Evolutionary conservation across 1,140 invertebrate species (phyloP).

Genomic region (Bactericera cockerelli): DNA sequence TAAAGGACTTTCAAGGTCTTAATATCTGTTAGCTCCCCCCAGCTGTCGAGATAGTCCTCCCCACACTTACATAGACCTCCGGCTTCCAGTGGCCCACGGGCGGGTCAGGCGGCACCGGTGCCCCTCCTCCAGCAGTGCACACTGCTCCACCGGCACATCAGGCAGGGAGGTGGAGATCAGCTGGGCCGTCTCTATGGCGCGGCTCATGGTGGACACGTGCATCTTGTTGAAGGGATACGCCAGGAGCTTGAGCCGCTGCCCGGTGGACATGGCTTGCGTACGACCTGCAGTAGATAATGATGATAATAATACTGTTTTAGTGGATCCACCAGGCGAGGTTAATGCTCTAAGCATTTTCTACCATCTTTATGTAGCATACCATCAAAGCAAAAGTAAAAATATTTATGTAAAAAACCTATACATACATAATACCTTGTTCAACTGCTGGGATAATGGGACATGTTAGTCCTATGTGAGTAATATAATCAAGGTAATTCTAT

Average conservation of each 20-base stretch:
- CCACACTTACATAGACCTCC: constrained; percentile 55
- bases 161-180: constrained; percentile 20
- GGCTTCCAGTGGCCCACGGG: constrained; percentile 72
- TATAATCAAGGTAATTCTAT: too few species aligned
- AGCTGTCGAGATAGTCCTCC: too few species aligned
- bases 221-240: constrained; percentile 60
- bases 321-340: too few species aligned
- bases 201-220: constrained; percentile 78
- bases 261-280: constrained; percentile 69
- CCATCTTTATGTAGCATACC: not conserved
- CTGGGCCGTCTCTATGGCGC: constrained; percentile 40
- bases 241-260: constrained; percentile 53
- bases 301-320: too few species aligned
- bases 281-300: constrained; percentile 38
- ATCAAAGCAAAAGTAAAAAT: constrained; percentile 11
- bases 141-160: constrained; percentile 39
- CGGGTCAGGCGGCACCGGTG: constrained; percentile 88
- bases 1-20: too few species aligned
- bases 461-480: too few species aligned
- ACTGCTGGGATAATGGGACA: too few species aligned
- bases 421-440: too few species aligned
- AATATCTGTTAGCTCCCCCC: too few species aligned
- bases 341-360: too few species aligned
- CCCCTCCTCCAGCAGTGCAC: constrained; percentile 81
- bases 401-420: too few species aligned